Percentiles rank a stretch among this genome's conserved stretches.
Evolutionary conservation across 1,140 invertebrate species (phyloP).

Genomic region (Pseudachorutes palmiensis): DNA sequence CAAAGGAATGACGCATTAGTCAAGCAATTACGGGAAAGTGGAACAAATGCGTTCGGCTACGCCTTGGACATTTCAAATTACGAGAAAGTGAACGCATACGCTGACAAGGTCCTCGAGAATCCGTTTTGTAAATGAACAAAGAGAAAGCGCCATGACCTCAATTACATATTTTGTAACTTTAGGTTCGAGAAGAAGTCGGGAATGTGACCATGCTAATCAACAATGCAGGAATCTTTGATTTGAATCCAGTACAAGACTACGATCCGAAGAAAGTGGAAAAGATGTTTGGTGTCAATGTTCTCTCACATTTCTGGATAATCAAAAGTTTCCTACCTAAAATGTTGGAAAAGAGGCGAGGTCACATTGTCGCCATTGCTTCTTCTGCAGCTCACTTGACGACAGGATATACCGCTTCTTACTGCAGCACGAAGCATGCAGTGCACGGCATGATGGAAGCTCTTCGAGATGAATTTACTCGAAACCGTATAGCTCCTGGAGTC

Average conservation of each 20-base stretch:
- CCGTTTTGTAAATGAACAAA: neutral
- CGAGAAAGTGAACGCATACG: conserved; percentile 8
- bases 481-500: conserved; percentile 42
- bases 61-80: conserved; percentile 24
- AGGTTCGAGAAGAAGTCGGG: conserved; percentile 42
- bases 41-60: conserved; percentile 20
- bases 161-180: conserved; percentile 11
- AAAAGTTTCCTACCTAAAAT: conserved; percentile 71
- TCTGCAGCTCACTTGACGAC: conserved; percentile 57
- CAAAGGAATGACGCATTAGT: conserved; percentile 21
- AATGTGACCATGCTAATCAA: conserved; percentile 65
- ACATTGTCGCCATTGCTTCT: conserved; percentile 70
- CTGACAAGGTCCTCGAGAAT: conserved; percentile 10
- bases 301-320: conserved; percentile 70
- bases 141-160: neutral
- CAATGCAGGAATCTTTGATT: conserved; percentile 82
- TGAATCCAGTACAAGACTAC: conserved; percentile 57
- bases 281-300: conserved; percentile 67
- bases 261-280: conserved; percentile 57
- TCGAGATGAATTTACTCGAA: conserved; percentile 55
- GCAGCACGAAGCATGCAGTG: conserved; percentile 76
- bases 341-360: conserved; percentile 53
- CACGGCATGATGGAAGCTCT: conserved; percentile 49
- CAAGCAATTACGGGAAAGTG: conserved; percentile 11
- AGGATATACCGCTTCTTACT: conserved; percentile 70